These are phyloP conservation scores for Tinea semifulvella DNA, from an alignment of 2,888 invertebrate species.

Conservation along the genomic window DNA sequence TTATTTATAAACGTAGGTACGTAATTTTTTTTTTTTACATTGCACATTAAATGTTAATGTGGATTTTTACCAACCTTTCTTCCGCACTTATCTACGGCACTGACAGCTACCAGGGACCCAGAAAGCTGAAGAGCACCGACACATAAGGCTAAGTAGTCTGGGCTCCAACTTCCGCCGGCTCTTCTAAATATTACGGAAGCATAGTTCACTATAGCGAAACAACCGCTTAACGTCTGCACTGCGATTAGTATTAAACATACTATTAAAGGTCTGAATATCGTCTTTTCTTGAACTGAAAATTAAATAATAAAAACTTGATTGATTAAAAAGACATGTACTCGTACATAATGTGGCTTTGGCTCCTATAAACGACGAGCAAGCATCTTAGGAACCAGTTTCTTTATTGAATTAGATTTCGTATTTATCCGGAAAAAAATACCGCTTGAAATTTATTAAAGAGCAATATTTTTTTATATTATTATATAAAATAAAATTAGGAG, in stretches of 20 bases:
- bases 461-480: no score
- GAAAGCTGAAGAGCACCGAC: conserved; percentile 15
- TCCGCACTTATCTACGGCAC: conserved; percentile 13
- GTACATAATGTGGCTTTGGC: no score
- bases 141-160: conserved; percentile 4
- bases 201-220: conserved; percentile 20
- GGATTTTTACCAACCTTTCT: conserved; percentile 10
- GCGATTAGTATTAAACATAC: conserved; percentile 14
- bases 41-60: neutral
- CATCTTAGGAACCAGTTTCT: no score
- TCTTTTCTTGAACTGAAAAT: conserved; percentile 17
- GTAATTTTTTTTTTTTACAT: no score
- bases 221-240: conserved; percentile 20
- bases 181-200: conserved; percentile 23
- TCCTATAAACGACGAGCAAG: no score
- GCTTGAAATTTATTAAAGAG: no score
- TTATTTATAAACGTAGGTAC: no score
- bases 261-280: conserved; percentile 16
- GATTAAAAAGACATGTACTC: no score
- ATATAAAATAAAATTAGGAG: no score
- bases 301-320: neutral
- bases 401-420: no score
- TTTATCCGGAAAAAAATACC: no score
- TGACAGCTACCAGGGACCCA: conserved; percentile 13
- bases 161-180: conserved; percentile 16